Conservation (phyloP, 2,888 invertebrate species). For the Harpalus rubripes region DNA sequence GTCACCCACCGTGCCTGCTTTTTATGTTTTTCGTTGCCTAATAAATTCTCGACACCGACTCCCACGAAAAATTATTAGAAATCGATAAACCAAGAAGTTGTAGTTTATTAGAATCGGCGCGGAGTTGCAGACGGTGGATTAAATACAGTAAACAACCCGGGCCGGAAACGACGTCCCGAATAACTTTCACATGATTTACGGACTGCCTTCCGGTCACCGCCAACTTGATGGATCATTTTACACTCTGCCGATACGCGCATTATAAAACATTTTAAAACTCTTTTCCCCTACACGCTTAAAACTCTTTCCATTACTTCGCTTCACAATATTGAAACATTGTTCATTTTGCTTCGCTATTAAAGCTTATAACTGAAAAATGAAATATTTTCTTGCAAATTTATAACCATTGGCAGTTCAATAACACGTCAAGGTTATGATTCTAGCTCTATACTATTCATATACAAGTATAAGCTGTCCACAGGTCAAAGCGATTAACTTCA, state of each 20-base stretch:
- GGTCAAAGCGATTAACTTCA: no score
- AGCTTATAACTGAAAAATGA: no score
- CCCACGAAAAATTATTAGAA: conserved; percentile 60
- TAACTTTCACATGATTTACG: conserved; percentile 65
- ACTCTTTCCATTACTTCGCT: no score
- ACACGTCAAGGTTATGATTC: no score
- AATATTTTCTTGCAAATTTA: no score
- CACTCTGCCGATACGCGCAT: not conserved
- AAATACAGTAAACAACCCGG: conserved; percentile 62
- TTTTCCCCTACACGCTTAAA: not conserved
- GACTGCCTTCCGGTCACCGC: conserved; percentile 2
- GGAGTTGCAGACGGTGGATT: conserved; percentile 11
- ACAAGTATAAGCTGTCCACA: no score
- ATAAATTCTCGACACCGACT: conserved; percentile 39
- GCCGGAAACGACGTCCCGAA: conserved; percentile 52
- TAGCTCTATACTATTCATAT: no score
- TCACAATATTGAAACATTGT: no score
- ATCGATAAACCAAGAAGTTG: conserved; percentile 61
- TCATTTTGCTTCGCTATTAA: no score
- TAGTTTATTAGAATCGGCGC: conserved; percentile 59
- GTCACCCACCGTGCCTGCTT: conserved; percentile 50
- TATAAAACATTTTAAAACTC: not conserved
- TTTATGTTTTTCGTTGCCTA: conserved; percentile 44
- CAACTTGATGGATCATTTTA: not conserved
- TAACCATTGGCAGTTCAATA: no score